A percentile compares a stretch with the other conserved stretches of the same genome.
phyloP scores from a whole-genome alignment of 2,797 vertebrate species.

The Masticophis lateralis region DNA sequence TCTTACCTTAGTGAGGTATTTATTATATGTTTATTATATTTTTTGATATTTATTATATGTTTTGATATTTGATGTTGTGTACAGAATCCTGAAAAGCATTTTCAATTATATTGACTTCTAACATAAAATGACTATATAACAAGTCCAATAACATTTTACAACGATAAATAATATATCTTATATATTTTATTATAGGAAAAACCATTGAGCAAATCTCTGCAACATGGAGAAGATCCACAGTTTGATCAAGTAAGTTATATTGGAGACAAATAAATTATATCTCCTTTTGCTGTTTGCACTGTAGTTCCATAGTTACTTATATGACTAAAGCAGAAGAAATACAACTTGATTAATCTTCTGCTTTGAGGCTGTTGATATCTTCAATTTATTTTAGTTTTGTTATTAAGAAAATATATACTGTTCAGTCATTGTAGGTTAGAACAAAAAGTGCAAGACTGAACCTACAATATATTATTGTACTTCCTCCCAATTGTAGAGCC shows the following conservation, averaged over 20 bases:
- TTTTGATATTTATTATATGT: not conserved
- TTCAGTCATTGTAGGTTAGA: not conserved
- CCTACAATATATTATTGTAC: not conserved
- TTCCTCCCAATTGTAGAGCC: not conserved
- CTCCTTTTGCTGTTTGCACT: not conserved
- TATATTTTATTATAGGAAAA: slow-evolving; percentile 83
- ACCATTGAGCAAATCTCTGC: slow-evolving; percentile 92
- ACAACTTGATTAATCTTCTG: not conserved
- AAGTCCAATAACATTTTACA: not conserved
- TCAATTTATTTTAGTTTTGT: not conserved
- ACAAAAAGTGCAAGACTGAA: not conserved
- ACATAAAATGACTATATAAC: slow-evolving; percentile 16
- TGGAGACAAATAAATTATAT: slow-evolving; percentile 6
- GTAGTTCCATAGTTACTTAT: not conserved
- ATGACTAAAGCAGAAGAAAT: not conserved
- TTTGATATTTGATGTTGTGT: not conserved
- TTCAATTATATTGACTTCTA: not conserved
- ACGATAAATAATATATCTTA: slow-evolving; percentile 36
- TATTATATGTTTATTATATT: not conserved
- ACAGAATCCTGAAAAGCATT: not conserved
- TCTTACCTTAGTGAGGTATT: not conserved
- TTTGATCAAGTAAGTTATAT: slow-evolving; percentile 91
- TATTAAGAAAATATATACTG: not conserved
- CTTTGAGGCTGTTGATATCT: not conserved
- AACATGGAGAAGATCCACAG: slow-evolving; percentile 93